Conservation (phyloP, 2,797 vertebrate species). For the Galaxias olidus region DNA sequence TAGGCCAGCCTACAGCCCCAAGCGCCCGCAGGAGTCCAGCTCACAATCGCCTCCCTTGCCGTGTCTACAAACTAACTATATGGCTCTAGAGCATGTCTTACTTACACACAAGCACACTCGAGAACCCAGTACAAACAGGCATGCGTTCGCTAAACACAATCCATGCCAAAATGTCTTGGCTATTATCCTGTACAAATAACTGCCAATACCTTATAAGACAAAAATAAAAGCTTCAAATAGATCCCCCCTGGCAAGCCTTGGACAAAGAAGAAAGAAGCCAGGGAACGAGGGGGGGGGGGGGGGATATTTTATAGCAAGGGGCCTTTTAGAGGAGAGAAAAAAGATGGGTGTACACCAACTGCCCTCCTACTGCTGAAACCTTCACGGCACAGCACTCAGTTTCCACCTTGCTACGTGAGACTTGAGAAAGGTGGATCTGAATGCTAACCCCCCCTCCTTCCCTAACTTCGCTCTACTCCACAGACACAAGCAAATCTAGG, state of each 20-base stretch:
- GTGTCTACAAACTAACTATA: background rate
- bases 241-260: constrained; percentile 38
- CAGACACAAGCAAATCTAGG: constrained; percentile 3
- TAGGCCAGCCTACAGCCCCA: constrained; percentile 12
- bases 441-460: background rate
- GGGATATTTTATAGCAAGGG: constrained; percentile 3
- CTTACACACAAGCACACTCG: constrained; percentile 13
- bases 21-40: constrained; percentile 11
- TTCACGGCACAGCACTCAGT: constrained; percentile 7
- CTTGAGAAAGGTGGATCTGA: background rate
- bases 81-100: background rate
- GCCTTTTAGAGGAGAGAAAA: constrained; percentile 13
- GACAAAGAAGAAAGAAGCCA: constrained; percentile 28
- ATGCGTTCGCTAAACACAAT: constrained; percentile 4
- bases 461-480: constrained; percentile 7
- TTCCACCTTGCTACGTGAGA: constrained; percentile 16
- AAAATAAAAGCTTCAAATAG: constrained; percentile 34
- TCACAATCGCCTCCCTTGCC: background rate
- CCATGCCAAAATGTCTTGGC: constrained; percentile 28
- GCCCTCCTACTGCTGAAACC: constrained; percentile 25
- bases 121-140: background rate
- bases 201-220: constrained; percentile 27
- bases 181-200: constrained; percentile 33
- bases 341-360: constrained; percentile 13
- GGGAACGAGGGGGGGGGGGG: background rate